Evolutionary conservation across 2,113 vertebrate genomes (phyloP).

Genomic region (Callocephalon fimbriatum): DNA sequence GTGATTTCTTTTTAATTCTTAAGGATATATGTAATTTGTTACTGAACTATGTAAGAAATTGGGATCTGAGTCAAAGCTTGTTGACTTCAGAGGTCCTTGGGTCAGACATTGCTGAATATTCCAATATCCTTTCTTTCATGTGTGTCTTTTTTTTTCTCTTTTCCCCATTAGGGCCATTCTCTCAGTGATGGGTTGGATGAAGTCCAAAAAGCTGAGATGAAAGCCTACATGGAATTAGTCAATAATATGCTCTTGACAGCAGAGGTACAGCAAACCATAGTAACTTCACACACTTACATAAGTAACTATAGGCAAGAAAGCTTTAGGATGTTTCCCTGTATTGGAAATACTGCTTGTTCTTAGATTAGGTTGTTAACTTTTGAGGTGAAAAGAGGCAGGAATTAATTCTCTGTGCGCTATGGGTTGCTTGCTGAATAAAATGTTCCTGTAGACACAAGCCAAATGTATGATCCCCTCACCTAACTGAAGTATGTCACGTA

Average conservation of each 20-base stretch:
- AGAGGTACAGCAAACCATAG: conserved; percentile 81
- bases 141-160: background rate
- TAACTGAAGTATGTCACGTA: background rate
- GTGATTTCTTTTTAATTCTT: background rate
- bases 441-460: background rate
- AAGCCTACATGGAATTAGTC: conserved; percentile 93
- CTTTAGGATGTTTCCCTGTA: background rate
- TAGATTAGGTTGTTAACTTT: background rate
- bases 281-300: conserved; percentile 1
- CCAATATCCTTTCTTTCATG: background rate
- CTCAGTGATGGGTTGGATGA: conserved; percentile 93
- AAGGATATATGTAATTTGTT: background rate
- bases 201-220: conserved; percentile 97
- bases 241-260: conserved; percentile 97
- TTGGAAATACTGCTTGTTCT: background rate
- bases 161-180: conserved; percentile 88
- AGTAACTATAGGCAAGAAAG: background rate
- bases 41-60: background rate
- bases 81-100: background rate
- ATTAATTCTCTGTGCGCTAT: background rate
- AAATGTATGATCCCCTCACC: rapidly evolving
- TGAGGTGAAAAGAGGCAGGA: background rate
- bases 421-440: background rate
- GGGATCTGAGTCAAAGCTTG: background rate
- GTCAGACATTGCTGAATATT: conserved; percentile 3